Base-by-base conservation (phyloP, 2,113 vertebrate species). In the Felis chaus region DNA sequence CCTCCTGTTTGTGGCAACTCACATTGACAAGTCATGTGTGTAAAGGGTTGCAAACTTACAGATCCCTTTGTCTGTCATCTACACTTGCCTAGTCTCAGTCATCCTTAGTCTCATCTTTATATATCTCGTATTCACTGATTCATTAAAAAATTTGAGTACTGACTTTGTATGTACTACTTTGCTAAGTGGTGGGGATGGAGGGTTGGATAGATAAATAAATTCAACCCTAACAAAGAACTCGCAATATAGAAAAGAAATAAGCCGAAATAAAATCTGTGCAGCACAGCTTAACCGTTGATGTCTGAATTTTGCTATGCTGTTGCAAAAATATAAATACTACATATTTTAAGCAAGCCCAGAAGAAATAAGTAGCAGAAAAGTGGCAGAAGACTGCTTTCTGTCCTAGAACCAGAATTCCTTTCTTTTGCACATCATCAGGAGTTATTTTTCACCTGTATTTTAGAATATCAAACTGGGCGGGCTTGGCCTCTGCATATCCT, bases 401-500 rank as follows among this genome's bases (percentile, higher is more conserved):
- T 65, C 23, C 65, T 63, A 33, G 55, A 91, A 48, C 25, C 41
- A 93, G 78, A 90, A 89, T 78, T 88, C 61, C 45, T 96, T 95
- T 88, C 25, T 50, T 80, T 45, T 94, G 36, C 16, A 27, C 7
- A 80, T 82, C 48, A 79, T 36, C 2, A 2, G n/a, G 33, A 91
- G 27, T 50, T 88, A 36, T 95, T 89, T 92, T 92, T 95, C 53
- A 73, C 66, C 41, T 86, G 33, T 68, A 74, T 76, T 91, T 85
- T 76, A 95, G 89, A 97, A 96, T 89, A 74, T 45, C 41, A 95
- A 53, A 92, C 74, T 68, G 95, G 76, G 74, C 94, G 91, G 81
- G 48, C 31, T 65, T 91, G 68, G 82, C 36, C 63, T 95, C 57
- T 94, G 66, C n/a, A n/a, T 95, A 68, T 76, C 29, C 25, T 93